These are phyloP conservation scores for Botia kubotai DNA, from an alignment of 2,797 vertebrate species.

Conservation along the genomic window DNA sequence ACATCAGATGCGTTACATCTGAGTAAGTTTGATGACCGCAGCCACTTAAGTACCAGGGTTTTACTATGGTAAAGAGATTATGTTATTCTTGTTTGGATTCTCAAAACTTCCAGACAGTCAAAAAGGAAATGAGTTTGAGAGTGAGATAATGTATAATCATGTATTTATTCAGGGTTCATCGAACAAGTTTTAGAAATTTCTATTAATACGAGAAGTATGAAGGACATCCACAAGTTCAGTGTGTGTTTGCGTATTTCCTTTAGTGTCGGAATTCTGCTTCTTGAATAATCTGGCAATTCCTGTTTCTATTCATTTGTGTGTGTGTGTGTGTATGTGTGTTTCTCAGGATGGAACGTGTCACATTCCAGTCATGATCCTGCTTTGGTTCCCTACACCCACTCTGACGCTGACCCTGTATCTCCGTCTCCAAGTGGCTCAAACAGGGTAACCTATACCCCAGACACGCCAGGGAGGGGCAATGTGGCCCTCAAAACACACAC, in stretches of 20 bases:
- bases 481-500: not conserved
- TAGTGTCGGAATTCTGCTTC: constrained; percentile 27
- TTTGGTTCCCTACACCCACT: constrained; percentile 29
- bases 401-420: constrained; percentile 36
- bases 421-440: constrained; percentile 35
- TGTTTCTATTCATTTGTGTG: constrained; percentile 36
- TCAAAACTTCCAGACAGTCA: too few relatives aligned
- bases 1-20: constrained; percentile 58
- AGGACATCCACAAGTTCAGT: not conserved
- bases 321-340: constrained; percentile 32
- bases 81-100: not conserved
- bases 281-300: constrained; percentile 35
- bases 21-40: constrained; percentile 55
- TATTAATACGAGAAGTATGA: not conserved
- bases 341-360: constrained; percentile 53
- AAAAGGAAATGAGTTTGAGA: not conserved
- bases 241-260: constrained; percentile 19
- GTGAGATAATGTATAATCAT: not conserved
- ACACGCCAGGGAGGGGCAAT: constrained; percentile 31
- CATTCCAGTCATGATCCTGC: constrained; percentile 27
- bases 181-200: not conserved
- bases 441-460: constrained; percentile 41
- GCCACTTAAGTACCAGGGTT: not conserved
- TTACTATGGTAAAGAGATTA: not conserved
- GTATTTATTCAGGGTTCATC: not conserved